Evolutionary conservation across 1,140 invertebrate genomes (phyloP).

Genomic region (Radopholus similis): DNA sequence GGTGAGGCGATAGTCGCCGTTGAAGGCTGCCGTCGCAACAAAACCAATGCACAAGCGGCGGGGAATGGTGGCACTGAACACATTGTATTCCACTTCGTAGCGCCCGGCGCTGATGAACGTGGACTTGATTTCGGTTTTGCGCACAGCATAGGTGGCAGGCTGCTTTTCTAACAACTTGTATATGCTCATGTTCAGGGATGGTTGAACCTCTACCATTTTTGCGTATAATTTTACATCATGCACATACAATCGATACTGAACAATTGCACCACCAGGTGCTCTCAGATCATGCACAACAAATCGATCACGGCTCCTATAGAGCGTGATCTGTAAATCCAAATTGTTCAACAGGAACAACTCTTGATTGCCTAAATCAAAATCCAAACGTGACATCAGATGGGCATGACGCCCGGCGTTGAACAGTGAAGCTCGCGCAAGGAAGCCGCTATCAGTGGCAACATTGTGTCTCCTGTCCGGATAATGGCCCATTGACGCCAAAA

Average conservation of each 20-base stretch:
- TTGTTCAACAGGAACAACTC: slow-evolving; percentile 26
- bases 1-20: background rate
- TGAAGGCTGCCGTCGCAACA: slow-evolving; percentile 8
- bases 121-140: slow-evolving; percentile 14
- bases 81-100: slow-evolving; percentile 10
- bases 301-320: slow-evolving; percentile 11
- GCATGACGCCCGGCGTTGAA: background rate
- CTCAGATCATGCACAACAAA: slow-evolving; percentile 16
- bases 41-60: slow-evolving; percentile 16
- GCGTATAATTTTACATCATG: slow-evolving; percentile 14
- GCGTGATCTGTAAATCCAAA: slow-evolving; percentile 1
- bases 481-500: slow-evolving; percentile 24
- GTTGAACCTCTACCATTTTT: slow-evolving; percentile 18
- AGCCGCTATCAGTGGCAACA: slow-evolving; percentile 11
- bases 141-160: slow-evolving; percentile 23
- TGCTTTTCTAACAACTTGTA: background rate
- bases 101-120: slow-evolving; percentile 17
- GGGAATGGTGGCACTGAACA: slow-evolving; percentile 8
- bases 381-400: slow-evolving; percentile 31
- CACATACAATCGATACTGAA: slow-evolving; percentile 3
- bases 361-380: slow-evolving; percentile 34
- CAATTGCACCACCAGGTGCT: background rate
- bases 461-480: slow-evolving; percentile 2
- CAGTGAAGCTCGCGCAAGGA: background rate
- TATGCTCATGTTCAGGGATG: slow-evolving; percentile 28